These are phyloP conservation scores for Knipowitschia caucasica DNA, from an alignment of 2,797 vertebrate species.

Conservation along the genomic window DNA sequence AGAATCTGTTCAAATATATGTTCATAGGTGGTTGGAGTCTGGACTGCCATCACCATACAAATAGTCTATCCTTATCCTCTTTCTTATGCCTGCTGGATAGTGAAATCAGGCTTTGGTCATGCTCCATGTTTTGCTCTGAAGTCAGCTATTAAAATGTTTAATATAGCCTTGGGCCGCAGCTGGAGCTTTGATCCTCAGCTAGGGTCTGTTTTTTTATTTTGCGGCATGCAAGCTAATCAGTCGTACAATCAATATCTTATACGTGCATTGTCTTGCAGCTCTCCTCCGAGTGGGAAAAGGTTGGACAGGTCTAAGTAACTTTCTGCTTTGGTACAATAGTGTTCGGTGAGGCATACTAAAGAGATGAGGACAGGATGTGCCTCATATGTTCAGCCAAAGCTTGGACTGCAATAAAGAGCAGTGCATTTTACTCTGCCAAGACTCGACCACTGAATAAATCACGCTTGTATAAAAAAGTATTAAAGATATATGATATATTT, in stretches of 20 bases:
- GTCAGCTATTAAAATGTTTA: slow-evolving; percentile 30
- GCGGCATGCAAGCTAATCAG: slow-evolving; percentile 14
- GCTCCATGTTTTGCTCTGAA: slow-evolving; percentile 37
- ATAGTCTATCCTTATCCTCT: slow-evolving; percentile 11
- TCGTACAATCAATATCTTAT: slow-evolving; percentile 25
- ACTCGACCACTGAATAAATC: slow-evolving; percentile 41
- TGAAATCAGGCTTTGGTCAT: slow-evolving; percentile 36
- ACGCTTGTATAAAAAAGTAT: slow-evolving; percentile 20
- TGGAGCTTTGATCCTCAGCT: slow-evolving; percentile 31
- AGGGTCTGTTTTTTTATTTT: slow-evolving; percentile 15
- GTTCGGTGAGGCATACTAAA: slow-evolving; percentile 33
- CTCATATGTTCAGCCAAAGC: slow-evolving; percentile 41
- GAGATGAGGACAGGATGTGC: slow-evolving; percentile 31
- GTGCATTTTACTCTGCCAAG: slow-evolving; percentile 22
- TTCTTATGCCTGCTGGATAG: slow-evolving; percentile 30
- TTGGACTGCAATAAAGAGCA: slow-evolving; percentile 23
- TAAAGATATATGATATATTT: slow-evolving; percentile 4
- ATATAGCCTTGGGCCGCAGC: slow-evolving; percentile 24
- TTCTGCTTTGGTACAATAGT: not conserved
- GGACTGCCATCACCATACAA: slow-evolving; percentile 22
- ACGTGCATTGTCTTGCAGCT: slow-evolving; percentile 1
- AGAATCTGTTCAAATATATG: slow-evolving; percentile 20
- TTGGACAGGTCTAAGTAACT: not conserved
- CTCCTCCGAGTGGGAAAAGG: not conserved
- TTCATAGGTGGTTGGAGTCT: slow-evolving; percentile 15